A percentile compares a stretch with the other conserved stretches of the same genome.
These are phyloP conservation scores for Fistularia tabacaria DNA, from an alignment of 2,797 vertebrate genomes.

Conservation along the genomic window DNA sequence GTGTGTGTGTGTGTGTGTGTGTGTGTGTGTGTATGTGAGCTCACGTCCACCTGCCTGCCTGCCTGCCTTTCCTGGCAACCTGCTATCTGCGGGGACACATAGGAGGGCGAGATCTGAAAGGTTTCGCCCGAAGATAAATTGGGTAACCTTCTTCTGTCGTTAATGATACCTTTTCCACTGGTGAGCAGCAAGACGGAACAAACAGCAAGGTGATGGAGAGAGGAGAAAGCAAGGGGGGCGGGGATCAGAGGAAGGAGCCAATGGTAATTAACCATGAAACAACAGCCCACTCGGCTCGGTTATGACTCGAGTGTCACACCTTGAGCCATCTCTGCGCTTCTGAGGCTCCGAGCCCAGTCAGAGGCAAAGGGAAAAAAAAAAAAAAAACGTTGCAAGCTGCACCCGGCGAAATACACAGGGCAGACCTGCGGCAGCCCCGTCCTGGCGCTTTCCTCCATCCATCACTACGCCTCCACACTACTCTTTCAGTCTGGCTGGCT, in stretches of 20 bases:
- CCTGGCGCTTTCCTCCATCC: conserved; percentile 39
- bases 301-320: conserved; percentile 58
- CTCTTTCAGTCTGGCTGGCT: conserved; percentile 30
- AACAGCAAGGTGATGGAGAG: conserved; percentile 48
- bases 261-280: conserved; percentile 80
- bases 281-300: conserved; percentile 70
- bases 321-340: conserved; percentile 31
- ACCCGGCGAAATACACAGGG: conserved; percentile 36
- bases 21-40: conserved; percentile 15
- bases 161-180: conserved; percentile 76
- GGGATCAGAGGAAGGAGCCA: conserved; percentile 52
- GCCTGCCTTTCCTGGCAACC: conserved; percentile 21
- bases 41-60: too few relatives aligned
- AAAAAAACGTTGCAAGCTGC: conserved; percentile 13
- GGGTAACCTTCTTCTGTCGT: conserved; percentile 80
- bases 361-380: conserved; percentile 1
- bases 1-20: conserved; percentile 4
- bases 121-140: conserved; percentile 80
- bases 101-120: conserved; percentile 64
- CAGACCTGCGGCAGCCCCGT: conserved; percentile 26
- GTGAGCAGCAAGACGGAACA: conserved; percentile 70
- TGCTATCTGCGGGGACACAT: conserved; percentile 47
- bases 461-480: conserved; percentile 46
- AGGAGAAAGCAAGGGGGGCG: conserved; percentile 18
- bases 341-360: conserved; percentile 27